These are phyloP conservation scores for Premnoplex brunnescens DNA, from an alignment of 2,797 vertebrate species.

Conservation along the genomic window DNA sequence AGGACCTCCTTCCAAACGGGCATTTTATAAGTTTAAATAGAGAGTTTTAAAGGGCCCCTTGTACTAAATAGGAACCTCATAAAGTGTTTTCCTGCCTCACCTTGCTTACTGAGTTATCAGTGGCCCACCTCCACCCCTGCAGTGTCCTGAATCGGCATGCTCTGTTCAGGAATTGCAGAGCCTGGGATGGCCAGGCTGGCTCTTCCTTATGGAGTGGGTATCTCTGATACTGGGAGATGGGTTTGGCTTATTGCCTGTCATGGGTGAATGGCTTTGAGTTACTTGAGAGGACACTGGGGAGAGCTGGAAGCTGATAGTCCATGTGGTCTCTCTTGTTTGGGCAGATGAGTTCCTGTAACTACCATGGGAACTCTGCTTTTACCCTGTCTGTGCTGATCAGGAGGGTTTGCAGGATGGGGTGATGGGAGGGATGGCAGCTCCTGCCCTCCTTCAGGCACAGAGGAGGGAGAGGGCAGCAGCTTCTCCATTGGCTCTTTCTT, in stretches of 20 bases:
- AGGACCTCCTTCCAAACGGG: neutral
- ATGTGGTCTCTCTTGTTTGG: neutral
- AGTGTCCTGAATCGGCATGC: fast-evolving
- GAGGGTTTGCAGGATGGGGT: neutral
- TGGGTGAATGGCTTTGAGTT: neutral
- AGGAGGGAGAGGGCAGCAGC: neutral
- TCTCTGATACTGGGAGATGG: neutral
- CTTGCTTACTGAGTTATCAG: neutral
- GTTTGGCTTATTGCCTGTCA: neutral
- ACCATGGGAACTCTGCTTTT: neutral
- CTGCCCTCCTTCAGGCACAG: neutral
- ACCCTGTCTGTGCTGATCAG: neutral
- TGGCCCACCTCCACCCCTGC: neutral
- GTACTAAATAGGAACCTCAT: neutral
- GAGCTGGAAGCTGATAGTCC: neutral
- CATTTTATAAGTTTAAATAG: neutral
- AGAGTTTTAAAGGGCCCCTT: neutral
- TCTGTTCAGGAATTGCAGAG: fast-evolving
- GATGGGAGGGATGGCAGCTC: neutral
- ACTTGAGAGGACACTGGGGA: neutral
- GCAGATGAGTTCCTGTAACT: neutral
- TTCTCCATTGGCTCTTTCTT: neutral
- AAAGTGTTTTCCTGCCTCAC: neutral
- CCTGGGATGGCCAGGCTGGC: fast-evolving
- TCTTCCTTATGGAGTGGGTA: neutral